phyloP scores from a whole-genome alignment of 2,113 vertebrate species.

The Bujurquina vittata region DNA sequence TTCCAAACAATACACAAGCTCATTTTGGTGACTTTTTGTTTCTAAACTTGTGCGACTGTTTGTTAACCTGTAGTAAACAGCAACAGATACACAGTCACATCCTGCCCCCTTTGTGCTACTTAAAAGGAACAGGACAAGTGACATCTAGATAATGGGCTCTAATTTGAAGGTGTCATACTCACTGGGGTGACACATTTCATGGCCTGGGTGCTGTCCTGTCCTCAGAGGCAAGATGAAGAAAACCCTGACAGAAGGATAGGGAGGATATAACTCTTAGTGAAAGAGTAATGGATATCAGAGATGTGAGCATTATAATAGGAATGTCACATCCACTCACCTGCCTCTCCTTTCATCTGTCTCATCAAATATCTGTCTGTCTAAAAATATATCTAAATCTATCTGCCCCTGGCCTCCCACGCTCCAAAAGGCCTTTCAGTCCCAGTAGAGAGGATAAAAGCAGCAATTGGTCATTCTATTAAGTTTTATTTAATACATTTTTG shows the following conservation, averaged over 20 bases:
- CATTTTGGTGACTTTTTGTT: not conserved
- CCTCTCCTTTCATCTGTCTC: slow-evolving; percentile 57
- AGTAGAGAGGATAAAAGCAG: slow-evolving; percentile 2
- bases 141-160: slow-evolving; percentile 86
- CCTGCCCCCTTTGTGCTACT: slow-evolving; percentile 71
- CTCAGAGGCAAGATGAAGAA: slow-evolving; percentile 18
- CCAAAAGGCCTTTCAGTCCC: slow-evolving; percentile 17
- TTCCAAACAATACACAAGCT: not conserved
- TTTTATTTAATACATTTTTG: slow-evolving; percentile 40
- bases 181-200: slow-evolving; percentile 75
- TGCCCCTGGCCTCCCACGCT: not conserved
- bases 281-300: slow-evolving; percentile 84
- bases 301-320: slow-evolving; percentile 81
- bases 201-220: slow-evolving; percentile 64
- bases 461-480: slow-evolving; percentile 12
- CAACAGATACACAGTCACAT: slow-evolving; percentile 34
- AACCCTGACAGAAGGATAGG: slow-evolving; percentile 17
- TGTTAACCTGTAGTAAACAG: not conserved
- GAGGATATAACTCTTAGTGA: slow-evolving; percentile 79
- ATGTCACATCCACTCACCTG: slow-evolving; percentile 77
- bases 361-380: slow-evolving; percentile 80
- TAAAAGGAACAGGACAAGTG: slow-evolving; percentile 79
- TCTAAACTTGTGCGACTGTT: not conserved
- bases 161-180: slow-evolving; percentile 86
- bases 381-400: slow-evolving; percentile 7